A percentile compares a stretch with the other conserved stretches of the same genome.
These are phyloP conservation scores for Chunga burmeisteri DNA, from an alignment of 2,113 vertebrate genomes.

Conservation along the genomic window DNA sequence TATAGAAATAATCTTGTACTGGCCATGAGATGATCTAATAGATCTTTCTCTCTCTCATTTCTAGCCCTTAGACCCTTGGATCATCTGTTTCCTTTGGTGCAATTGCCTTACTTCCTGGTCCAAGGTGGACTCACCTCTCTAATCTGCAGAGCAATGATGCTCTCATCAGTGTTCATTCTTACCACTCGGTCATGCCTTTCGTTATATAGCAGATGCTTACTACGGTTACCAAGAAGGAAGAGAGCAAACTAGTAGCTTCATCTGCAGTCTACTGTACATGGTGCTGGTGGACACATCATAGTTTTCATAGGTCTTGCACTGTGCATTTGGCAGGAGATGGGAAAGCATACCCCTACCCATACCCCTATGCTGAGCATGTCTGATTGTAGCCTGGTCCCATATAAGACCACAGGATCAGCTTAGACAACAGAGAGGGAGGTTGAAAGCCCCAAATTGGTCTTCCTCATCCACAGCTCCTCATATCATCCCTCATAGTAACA, in stretches of 20 bases:
- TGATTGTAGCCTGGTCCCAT: background rate
- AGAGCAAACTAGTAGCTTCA: conserved; percentile 32
- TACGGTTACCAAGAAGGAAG: conserved; percentile 33
- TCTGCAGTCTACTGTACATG: background rate
- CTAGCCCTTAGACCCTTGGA: background rate
- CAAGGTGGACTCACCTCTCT: background rate
- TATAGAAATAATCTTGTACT: background rate
- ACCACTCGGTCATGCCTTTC: background rate
- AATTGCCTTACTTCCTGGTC: background rate
- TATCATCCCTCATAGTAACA: background rate
- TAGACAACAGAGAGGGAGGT: background rate
- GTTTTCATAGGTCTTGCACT: background rate
- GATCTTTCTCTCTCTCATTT: background rate
- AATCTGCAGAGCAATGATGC: background rate
- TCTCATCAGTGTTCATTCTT: background rate
- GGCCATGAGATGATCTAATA: background rate
- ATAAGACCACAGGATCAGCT: background rate
- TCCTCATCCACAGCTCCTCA: background rate
- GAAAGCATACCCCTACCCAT: background rate
- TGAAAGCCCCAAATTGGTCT: background rate
- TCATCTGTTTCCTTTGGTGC: background rate
- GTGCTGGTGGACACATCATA: background rate
- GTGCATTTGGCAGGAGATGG: background rate
- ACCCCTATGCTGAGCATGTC: background rate
- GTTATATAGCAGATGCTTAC: background rate